Conservation (phyloP, 2,888 invertebrate genomes). For the Trissolcus japonicus region DNA sequence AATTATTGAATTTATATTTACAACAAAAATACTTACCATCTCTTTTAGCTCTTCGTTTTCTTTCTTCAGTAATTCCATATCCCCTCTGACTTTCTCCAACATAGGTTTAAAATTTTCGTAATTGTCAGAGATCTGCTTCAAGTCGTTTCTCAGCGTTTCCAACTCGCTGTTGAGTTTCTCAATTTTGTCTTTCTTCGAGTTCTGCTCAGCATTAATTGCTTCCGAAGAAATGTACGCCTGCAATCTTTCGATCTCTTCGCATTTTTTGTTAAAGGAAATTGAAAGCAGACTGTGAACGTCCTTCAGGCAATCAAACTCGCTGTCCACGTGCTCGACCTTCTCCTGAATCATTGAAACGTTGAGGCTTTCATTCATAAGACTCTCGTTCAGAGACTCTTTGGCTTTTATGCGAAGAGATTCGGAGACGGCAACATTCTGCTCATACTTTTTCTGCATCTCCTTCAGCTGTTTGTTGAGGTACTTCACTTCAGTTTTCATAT, state of each 20-base stretch:
- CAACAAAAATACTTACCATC: conserved; percentile 30
- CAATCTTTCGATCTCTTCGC: conserved; percentile 64
- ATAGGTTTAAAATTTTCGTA: conserved; percentile 13
- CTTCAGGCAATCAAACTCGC: conserved; percentile 64
- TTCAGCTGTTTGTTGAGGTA: conserved; percentile 61
- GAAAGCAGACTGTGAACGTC: conserved; percentile 63
- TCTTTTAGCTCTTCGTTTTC: conserved; percentile 57
- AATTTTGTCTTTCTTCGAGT: conserved; percentile 53
- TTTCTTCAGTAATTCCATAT: conserved; percentile 61
- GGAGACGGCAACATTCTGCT: conserved; percentile 63
- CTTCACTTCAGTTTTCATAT: conserved; percentile 63
- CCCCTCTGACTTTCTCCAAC: conserved; percentile 58
- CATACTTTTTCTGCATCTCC: conserved; percentile 65
- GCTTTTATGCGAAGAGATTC: conserved; percentile 65
- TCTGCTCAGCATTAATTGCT: conserved; percentile 37
- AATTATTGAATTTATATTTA: not conserved
- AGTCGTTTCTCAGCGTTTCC: conserved; percentile 60
- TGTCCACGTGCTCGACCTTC: conserved; percentile 63
- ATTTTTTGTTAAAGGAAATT: conserved; percentile 64
- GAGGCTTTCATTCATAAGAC: conserved; percentile 60
- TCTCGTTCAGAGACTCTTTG: conserved; percentile 62
- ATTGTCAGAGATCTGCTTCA: conserved; percentile 58
- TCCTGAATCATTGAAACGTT: conserved; percentile 67
- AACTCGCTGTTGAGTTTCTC: conserved; percentile 62
- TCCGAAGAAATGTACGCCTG: conserved; percentile 47